Evolutionary conservation across 2,888 invertebrate species (phyloP).

Genomic region (Dolichomitus sp.): DNA sequence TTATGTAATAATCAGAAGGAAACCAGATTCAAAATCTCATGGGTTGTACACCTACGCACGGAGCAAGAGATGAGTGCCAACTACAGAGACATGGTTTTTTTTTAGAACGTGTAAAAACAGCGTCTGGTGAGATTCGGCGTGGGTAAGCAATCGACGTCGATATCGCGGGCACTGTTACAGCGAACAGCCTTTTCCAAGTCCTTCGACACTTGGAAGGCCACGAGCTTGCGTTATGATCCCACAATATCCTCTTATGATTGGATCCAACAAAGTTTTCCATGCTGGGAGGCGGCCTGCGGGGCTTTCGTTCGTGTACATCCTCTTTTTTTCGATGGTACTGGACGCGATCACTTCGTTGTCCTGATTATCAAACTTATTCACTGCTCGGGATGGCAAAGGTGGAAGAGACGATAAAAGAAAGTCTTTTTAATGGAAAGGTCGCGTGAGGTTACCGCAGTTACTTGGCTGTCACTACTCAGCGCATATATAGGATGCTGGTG

Average conservation of each 20-base stretch:
- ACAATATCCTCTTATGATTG: slow-evolving; percentile 81
- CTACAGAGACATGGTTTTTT: not conserved
- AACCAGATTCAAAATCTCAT: too few species aligned
- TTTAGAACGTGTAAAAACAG: not conserved
- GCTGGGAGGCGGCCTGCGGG: not conserved
- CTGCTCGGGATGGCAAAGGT: slow-evolving; percentile 32
- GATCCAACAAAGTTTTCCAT: slow-evolving; percentile 77
- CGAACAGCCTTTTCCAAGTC: slow-evolving; percentile 2
- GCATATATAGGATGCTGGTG: not conserved
- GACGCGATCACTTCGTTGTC: slow-evolving; percentile 12
- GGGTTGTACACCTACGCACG: too few species aligned
- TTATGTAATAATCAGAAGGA: too few species aligned
- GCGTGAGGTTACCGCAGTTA: slow-evolving; percentile 11
- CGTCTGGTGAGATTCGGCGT: not conserved
- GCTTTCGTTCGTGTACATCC: slow-evolving; percentile 5
- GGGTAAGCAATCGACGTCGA: not conserved
- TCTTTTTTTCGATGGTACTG: slow-evolving; percentile 15
- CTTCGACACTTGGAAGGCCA: slow-evolving; percentile 30
- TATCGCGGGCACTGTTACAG: not conserved
- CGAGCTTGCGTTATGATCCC: slow-evolving; percentile 76
- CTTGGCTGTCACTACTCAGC: not conserved
- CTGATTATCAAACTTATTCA: slow-evolving; percentile 36
- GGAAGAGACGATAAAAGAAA: slow-evolving; percentile 18
- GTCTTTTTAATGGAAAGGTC: slow-evolving; percentile 17
- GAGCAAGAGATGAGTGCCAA: not conserved